phyloP scores from a whole-genome alignment of 2,113 vertebrate species.

The Phrynocephalus versicolor region DNA sequence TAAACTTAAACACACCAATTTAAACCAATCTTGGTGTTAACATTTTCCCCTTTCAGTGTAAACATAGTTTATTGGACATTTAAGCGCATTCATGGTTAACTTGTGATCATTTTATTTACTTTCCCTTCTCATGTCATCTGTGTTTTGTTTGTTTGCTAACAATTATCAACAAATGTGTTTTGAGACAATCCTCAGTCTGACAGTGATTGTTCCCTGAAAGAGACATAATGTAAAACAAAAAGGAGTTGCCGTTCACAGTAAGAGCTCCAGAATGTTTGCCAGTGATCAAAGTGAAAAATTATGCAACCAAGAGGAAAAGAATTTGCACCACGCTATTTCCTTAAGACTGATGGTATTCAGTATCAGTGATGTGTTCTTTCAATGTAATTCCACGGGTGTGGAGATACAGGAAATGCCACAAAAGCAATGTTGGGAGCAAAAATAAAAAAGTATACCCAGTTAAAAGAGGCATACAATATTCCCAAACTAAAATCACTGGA shows the following conservation, averaged over 20 bases:
- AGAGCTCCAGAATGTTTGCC: neutral
- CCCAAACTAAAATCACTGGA: neutral
- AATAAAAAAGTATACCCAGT: neutral
- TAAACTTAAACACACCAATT: too few species aligned
- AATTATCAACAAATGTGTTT: neutral
- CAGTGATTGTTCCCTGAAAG: neutral
- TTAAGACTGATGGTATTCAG: neutral
- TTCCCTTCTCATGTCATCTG: too few species aligned
- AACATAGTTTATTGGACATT: too few species aligned
- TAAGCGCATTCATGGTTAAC: too few species aligned
- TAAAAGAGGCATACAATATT: slow-evolving; percentile 1
- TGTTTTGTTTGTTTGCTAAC: too few species aligned
- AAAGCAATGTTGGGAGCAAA: neutral
- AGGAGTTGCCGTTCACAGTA: neutral
- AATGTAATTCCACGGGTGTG: neutral
- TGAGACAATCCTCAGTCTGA: neutral
- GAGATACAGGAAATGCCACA: slow-evolving; percentile 21
- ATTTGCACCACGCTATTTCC: neutral
- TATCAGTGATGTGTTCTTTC: neutral
- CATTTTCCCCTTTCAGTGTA: too few species aligned
- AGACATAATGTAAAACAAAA: neutral
- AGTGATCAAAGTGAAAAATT: neutral
- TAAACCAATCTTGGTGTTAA: neutral
- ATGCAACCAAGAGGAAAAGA: neutral
- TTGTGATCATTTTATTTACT: too few species aligned